phyloP scores from a whole-genome alignment of 2,888 invertebrate species.

The Lucinisca nassula region DNA sequence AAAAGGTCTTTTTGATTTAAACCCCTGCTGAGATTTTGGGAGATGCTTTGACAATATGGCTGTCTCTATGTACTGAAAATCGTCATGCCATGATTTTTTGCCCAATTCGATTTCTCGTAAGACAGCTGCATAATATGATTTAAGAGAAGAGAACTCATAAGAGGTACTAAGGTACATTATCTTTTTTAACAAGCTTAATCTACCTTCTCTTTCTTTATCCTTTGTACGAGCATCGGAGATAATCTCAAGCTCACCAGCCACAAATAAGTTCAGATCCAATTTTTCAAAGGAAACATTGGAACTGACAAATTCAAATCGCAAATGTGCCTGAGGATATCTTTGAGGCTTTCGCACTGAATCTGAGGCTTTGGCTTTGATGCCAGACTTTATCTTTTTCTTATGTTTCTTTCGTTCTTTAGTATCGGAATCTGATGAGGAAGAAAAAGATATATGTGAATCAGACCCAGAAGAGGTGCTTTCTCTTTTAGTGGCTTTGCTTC shows the following conservation, averaged over 20 bases:
- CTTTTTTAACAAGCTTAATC: not conserved
- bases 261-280: not conserved
- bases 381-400: not conserved
- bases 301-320: constrained; percentile 16
- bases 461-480: not conserved
- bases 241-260: constrained; percentile 5
- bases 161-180: constrained; percentile 21
- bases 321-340: not conserved
- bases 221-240: too few species aligned
- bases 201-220: constrained; percentile 11
- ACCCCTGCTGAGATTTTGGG: not conserved
- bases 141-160: constrained; percentile 14
- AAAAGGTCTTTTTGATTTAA: too few species aligned
- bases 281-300: not conserved
- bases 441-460: not conserved
- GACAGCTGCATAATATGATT: constrained; percentile 18
- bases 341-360: not conserved
- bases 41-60: not conserved
- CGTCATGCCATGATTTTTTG: not conserved
- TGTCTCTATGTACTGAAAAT: too few species aligned
- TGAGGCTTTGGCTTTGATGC: not conserved
- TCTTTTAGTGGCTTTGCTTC: too few species aligned
- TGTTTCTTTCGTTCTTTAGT: not conserved
- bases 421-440: not conserved
- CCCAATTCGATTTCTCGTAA: constrained; percentile 30